Percentiles rank a stretch among this genome's conserved stretches.
Conservation (phyloP, 2,113 vertebrate species). For the Syngnathoides biaculeatus region DNA sequence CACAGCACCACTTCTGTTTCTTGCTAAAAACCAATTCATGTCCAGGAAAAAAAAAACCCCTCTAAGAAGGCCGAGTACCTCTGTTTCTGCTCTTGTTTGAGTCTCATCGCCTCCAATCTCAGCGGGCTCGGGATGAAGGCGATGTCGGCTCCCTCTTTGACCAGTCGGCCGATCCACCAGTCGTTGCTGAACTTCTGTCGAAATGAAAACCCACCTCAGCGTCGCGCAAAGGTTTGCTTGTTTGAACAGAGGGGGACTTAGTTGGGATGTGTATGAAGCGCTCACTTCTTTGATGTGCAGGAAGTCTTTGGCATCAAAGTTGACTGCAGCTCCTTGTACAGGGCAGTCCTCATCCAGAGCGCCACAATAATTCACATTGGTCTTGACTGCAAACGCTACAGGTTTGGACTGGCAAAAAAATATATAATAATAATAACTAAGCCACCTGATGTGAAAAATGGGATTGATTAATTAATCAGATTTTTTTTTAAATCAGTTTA, state of each 20-base stretch:
- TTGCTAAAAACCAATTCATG: neutral
- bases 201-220: conserved; percentile 14
- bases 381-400: conserved; percentile 92
- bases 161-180: conserved; percentile 95
- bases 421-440: neutral
- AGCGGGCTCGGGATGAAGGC: conserved; percentile 94
- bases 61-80: conserved; percentile 66
- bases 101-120: conserved; percentile 89
- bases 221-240: conserved; percentile 2
- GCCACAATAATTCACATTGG: conserved; percentile 94
- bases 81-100: conserved; percentile 95
- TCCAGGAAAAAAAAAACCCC: neutral
- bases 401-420: conserved; percentile 82
- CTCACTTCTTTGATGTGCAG: conserved; percentile 97
- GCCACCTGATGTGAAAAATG: neutral
- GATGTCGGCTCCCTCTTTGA: conserved; percentile 93
- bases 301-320: conserved; percentile 98
- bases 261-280: neutral
- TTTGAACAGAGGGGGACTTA: neutral
- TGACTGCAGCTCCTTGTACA: conserved; percentile 92
- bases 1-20: neutral
- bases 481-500: too few relatives aligned
- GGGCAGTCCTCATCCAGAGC: conserved; percentile 93
- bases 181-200: conserved; percentile 92
- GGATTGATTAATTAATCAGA: neutral